These are phyloP conservation scores for Philaenus spumarius DNA, from an alignment of 1,140 invertebrate species.

Conservation along the genomic window DNA sequence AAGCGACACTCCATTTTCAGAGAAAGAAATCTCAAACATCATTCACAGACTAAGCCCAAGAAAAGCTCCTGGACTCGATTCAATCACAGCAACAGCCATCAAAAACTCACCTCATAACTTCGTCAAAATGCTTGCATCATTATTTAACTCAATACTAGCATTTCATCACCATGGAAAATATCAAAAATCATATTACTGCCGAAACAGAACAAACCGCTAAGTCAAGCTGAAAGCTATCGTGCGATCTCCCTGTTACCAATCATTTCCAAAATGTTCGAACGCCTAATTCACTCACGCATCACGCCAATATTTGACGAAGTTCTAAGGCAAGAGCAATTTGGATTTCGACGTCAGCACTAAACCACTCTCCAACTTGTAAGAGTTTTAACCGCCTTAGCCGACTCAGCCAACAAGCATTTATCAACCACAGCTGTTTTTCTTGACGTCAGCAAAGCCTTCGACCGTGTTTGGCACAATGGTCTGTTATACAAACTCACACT, in stretches of 20 bases:
- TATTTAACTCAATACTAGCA: conserved; percentile 33
- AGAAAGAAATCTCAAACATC: not conserved
- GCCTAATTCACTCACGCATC: conserved; percentile 28
- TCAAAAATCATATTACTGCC: conserved; percentile 36
- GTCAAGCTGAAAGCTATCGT: conserved; percentile 31
- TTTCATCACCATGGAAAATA: conserved; percentile 33
- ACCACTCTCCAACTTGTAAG: conserved; percentile 35
- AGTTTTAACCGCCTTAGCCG: not conserved
- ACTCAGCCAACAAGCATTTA: not conserved
- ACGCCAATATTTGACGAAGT: not conserved
- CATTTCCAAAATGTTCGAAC: conserved; percentile 34
- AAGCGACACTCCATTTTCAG: not conserved
- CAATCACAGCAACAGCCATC: conserved; percentile 26
- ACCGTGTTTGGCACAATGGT: conserved; percentile 37
- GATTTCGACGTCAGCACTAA: conserved; percentile 34
- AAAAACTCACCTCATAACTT: conserved; percentile 28
- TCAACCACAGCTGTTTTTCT: conserved; percentile 29
- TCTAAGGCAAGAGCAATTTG: conserved; percentile 34
- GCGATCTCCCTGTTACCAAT: conserved; percentile 36
- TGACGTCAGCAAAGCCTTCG: conserved; percentile 41
- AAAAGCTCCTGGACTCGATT: conserved; percentile 35
- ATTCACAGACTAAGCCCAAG: conserved; percentile 1
- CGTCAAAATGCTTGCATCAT: conserved; percentile 28
- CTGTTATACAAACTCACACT: conserved; percentile 34
- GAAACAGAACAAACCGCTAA: conserved; percentile 37